phyloP scores from a whole-genome alignment of 92 coral and sea anemone species.

The Nematostella vectensis region DNA sequence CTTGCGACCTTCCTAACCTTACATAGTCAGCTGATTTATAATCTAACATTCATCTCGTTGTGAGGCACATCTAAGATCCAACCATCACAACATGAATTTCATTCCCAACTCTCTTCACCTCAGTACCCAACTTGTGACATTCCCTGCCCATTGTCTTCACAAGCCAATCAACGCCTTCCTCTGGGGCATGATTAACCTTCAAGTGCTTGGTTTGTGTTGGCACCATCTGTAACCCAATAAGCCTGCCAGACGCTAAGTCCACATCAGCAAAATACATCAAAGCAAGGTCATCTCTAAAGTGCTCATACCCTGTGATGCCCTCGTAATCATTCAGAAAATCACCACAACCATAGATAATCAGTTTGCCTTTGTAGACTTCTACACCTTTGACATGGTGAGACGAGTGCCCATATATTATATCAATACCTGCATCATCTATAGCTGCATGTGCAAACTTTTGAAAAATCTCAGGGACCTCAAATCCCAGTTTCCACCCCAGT shows the following conservation, averaged over 20 bases:
- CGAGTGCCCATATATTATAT: conserved; percentile 77
- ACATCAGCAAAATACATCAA: conserved; percentile 74
- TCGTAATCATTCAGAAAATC: conserved; percentile 80
- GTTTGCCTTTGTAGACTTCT: conserved; percentile 61
- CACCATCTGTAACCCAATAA: conserved; percentile 56
- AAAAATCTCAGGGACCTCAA: conserved; percentile 45
- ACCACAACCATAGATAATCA: conserved; percentile 79
- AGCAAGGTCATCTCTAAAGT: conserved; percentile 55
- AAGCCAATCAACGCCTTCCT: conserved; percentile 69
- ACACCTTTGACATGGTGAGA: conserved; percentile 83
- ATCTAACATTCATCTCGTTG: too few relatives aligned
- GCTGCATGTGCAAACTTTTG: conserved; percentile 75
- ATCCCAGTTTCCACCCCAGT: conserved; percentile 97
- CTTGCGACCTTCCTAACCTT: too few relatives aligned
- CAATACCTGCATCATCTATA: conserved; percentile 62
- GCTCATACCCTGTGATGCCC: conserved; percentile 66
- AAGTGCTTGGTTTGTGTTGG: conserved; percentile 69
- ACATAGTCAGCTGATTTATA: too few relatives aligned
- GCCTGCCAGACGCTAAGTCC: conserved; percentile 34
- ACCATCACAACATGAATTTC: conserved; percentile 59
- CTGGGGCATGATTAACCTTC: conserved; percentile 60
- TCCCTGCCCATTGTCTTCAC: conserved; percentile 62
- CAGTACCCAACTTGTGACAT: conserved; percentile 53
- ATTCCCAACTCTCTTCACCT: conserved; percentile 41
- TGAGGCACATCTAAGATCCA: too few relatives aligned